These are phyloP conservation scores for Ailurus styani DNA, from an alignment of 2,113 vertebrate genomes.

Conservation along the genomic window DNA sequence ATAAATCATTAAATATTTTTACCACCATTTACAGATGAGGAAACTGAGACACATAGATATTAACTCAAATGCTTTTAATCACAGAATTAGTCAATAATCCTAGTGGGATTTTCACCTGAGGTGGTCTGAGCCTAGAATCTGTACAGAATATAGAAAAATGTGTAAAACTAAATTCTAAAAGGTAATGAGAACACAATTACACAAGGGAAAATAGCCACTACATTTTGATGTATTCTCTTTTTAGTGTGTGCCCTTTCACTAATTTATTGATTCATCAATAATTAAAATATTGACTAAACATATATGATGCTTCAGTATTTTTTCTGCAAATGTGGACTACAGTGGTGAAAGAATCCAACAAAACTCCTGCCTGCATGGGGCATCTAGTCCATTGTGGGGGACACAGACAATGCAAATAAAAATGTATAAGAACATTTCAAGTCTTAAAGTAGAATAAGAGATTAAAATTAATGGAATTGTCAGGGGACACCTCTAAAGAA, in stretches of 20 bases:
- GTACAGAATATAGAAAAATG: neutral
- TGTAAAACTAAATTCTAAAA: neutral
- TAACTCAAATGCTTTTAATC: neutral
- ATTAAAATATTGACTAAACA: neutral
- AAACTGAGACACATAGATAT: neutral
- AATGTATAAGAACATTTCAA: neutral
- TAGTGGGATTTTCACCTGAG: neutral
- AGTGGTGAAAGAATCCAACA: neutral
- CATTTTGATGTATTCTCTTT: neutral
- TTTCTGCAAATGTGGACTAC: neutral
- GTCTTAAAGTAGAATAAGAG: neutral
- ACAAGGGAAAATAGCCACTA: neutral
- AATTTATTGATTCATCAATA: neutral
- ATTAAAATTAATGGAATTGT: neutral
- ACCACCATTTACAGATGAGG: neutral
- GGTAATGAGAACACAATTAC: neutral
- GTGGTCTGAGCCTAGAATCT: neutral
- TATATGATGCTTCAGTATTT: neutral
- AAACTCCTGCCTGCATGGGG: fast-evolving
- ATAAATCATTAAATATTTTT: neutral
- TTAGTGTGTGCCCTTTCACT: neutral
- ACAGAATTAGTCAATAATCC: neutral
- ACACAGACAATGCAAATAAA: neutral
- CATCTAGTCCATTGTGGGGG: neutral
- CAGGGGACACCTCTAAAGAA: neutral